phyloP scores from a whole-genome alignment of 2,797 vertebrate genomes.

The Poecilia wingei region DNA sequence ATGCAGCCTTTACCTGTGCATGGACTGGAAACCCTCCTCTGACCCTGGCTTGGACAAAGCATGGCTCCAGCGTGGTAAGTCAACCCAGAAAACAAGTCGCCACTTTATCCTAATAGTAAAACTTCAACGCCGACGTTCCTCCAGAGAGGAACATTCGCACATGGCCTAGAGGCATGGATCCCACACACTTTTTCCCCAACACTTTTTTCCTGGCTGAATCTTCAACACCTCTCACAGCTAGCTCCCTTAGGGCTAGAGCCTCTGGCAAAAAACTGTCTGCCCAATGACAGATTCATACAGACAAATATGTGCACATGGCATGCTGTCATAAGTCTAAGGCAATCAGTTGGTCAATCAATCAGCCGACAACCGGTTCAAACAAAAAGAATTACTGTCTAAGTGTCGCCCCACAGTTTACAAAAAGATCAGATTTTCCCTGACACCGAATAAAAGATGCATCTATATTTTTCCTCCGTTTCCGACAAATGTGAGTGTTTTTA shows the following conservation, averaged over 20 bases:
- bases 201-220: conserved; percentile 57
- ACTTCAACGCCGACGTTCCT: conserved; percentile 53
- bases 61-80: conserved; percentile 85
- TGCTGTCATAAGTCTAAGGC: conserved; percentile 50
- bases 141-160: conserved; percentile 56
- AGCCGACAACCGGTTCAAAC: conserved; percentile 9
- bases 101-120: conserved; percentile 42
- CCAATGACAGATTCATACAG: conserved; percentile 62
- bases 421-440: not conserved
- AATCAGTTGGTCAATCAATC: conserved; percentile 57
- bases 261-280: conserved; percentile 70
- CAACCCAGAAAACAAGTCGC: conserved; percentile 26
- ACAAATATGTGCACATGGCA: conserved; percentile 45
- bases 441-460: not conserved
- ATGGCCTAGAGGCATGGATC: conserved; percentile 72
- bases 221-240: conserved; percentile 59
- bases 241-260: conserved; percentile 67
- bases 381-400: conserved; percentile 19
- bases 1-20: conserved; percentile 88
- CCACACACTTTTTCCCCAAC: conserved; percentile 54
- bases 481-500: not conserved
- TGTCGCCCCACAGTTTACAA: not conserved
- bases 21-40: conserved; percentile 92
- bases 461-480: not conserved
- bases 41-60: conserved; percentile 91